Evolutionary conservation across 2,113 vertebrate genomes (phyloP), one percentile per base, ranked within the genome.

Genomic region (Silurus glanis): DNA sequence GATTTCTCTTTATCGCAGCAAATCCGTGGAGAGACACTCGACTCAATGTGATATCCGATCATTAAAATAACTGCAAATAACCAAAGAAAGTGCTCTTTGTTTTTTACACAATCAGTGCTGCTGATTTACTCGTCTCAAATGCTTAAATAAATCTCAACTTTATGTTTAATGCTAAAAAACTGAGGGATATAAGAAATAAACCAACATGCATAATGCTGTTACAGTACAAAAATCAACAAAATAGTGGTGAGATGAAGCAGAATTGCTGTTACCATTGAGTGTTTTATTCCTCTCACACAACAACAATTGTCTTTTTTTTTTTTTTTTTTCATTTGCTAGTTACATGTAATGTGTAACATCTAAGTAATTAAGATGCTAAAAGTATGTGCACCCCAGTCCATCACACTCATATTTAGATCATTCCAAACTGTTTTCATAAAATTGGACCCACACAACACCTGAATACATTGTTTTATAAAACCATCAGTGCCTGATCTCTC

Each of bases 21-120:
- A 91, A 92, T 89, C 87, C 84, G 80, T 23, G 64, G 85, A 91
- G 85, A 61, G 89, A 88, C 87, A 75, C 53, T 87, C 81, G 49
- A 79, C 21, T 61, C 74, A 6, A 37, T 14, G 75, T 19, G 62
- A 85, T 23, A 62, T 14, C 10, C 74, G 14, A 59, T 23, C 51
- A 53, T 51, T n/a, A 55, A 55, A 76, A 25, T 16, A 25, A 75
- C n/a, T n/a, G 64, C 71, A 85, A 76, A 86, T 23, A 16, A 53
- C 23, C 58, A 12, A 79, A 61, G 21, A 7, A 53, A 47, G 85
- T 21, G 14, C 74, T 17, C 10, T 47, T 90, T 84, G 37, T 37
- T 83, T 90, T 91, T 92, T 23, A 91, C 88, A 74, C n/a, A 55
- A 61, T 87, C 89, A 64, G 89, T 17, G 19, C 16, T 51, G 4